Base-by-base conservation (phyloP, 2,888 invertebrate species). In the Stictocephala bisonia region DNA sequence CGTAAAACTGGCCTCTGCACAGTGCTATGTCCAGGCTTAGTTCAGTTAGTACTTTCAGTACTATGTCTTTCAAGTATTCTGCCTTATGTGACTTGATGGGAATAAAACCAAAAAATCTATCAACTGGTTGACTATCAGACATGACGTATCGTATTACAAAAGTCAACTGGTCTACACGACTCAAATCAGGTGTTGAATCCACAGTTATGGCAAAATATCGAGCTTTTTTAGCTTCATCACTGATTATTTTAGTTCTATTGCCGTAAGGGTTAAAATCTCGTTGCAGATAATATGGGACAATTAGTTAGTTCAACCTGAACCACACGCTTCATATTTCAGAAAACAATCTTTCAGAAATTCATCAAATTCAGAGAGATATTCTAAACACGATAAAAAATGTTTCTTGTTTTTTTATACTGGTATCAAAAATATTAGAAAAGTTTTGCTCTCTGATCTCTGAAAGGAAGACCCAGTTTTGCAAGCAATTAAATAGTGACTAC, bases 61-160 rank as follows among this genome's bases (percentile, higher is more conserved):
- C n/a, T n/a, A n/a, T n/a, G n/a, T n/a, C n/a, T n/a, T 48, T 48
- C 48, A 48, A 48, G 48, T 48, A 48, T 15, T 48, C 48, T 48
- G 48, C 48, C 11, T 48, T 48, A 48, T 48, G 48, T 48, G 48
- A 15, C 48, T 48, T 48, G 13, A 7, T 48, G 15, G 48, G 48
- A 48, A 48, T 48, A 22, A 48, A 48, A 2, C 48, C 48, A 48
- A 48, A 48, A 7, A 48, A 48, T 48, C 48, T 48, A 22, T 48
- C 48, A 11, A 48, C 18, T 11, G 48, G 13, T 13, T 48, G 48
- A 1, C 48, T 22, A 48, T 48, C 48, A 48, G 1, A 48, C 48
- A 4, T 48, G 48, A 48, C 48, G 3, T 48, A 48, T 48, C 18
- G 48, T 48, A 48, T n/a, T 13, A 48, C 18, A 48, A 48, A 48